A percentile compares a stretch with the other conserved stretches of the same genome.
Conservation (phyloP, 2,888 invertebrate genomes). For the Dinocampus coccinellae region DNA sequence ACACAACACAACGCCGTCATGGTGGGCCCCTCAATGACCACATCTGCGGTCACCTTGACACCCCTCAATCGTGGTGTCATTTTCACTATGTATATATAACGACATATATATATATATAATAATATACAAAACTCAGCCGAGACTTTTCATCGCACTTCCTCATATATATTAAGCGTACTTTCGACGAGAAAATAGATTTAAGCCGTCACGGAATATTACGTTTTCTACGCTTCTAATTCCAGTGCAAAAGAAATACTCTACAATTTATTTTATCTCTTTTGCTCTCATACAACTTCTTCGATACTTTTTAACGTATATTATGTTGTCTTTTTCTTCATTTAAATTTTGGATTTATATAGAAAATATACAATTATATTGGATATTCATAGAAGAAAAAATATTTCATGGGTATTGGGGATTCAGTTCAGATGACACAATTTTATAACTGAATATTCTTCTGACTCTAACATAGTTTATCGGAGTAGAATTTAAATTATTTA, state of each 20-base stretch:
- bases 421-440: too few relatives aligned
- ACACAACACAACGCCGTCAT: slow-evolving; percentile 38
- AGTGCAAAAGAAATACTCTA: background rate
- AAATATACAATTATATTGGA: too few relatives aligned
- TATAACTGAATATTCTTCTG: too few relatives aligned
- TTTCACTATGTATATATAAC: background rate
- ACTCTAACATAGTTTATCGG: too few relatives aligned
- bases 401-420: too few relatives aligned
- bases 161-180: background rate
- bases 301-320: background rate
- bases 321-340: background rate
- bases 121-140: background rate
- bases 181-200: slow-evolving; percentile 34
- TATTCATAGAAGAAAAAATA: too few relatives aligned
- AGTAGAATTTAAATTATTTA: too few relatives aligned
- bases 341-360: background rate
- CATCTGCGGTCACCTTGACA: slow-evolving; percentile 41
- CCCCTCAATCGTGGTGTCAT: slow-evolving; percentile 28
- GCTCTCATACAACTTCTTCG: background rate
- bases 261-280: background rate
- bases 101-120: slow-evolving; percentile 10
- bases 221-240: slow-evolving; percentile 15
- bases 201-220: slow-evolving; percentile 41
- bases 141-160: background rate
- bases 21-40: slow-evolving; percentile 26